Percentiles rank a stretch among this genome's conserved stretches.
Conservation (phyloP, 2,797 vertebrate genomes). For the Pristis pectinata region DNA sequence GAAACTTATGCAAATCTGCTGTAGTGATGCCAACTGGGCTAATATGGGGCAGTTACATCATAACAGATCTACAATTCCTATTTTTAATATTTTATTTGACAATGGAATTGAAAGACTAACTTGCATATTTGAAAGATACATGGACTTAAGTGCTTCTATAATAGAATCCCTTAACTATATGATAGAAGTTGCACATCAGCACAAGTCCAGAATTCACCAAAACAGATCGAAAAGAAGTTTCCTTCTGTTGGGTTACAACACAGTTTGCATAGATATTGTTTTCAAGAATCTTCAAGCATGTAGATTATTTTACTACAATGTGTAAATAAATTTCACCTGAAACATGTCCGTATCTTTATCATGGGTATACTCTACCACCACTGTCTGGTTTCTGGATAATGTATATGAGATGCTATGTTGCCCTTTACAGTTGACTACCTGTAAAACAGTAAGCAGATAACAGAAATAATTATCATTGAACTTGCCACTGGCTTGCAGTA, state of each 20-base stretch:
- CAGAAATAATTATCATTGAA: background rate
- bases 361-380: constrained; percentile 93
- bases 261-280: no score
- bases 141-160: background rate
- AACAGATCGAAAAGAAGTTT: background rate
- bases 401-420: constrained; percentile 98
- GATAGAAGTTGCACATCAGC: background rate
- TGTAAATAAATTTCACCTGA: constrained; percentile 70
- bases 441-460: constrained; percentile 46
- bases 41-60: background rate
- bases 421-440: constrained; percentile 92
- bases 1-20: no score
- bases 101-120: background rate
- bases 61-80: background rate
- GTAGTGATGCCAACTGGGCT: no score
- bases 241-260: background rate
- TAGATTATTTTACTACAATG: background rate
- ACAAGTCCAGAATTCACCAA: background rate
- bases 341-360: constrained; percentile 98
- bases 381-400: constrained; percentile 89
- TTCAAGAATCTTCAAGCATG: background rate
- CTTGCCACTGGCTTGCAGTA: background rate
- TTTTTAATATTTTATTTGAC: background rate
- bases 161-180: background rate
- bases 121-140: background rate